phyloP scores from a whole-genome alignment of 2,797 vertebrate species.

The Artibeus lituratus region DNA sequence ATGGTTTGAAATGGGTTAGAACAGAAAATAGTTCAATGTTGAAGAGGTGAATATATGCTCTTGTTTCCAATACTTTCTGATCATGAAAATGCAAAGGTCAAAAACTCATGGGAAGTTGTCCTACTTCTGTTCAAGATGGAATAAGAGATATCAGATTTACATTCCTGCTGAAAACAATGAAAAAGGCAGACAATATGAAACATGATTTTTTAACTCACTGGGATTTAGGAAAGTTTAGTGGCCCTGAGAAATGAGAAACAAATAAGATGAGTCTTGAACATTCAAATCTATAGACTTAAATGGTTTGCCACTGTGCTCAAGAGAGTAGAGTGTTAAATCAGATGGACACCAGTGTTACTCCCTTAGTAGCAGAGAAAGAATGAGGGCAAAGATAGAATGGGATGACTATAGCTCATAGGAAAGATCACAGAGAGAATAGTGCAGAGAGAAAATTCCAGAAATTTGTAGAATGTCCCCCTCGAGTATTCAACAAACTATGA shows the following conservation, averaged over 20 bases:
- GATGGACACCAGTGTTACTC: not conserved
- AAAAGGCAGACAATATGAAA: not conserved
- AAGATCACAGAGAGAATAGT: not conserved
- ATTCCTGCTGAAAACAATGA: not conserved
- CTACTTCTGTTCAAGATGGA: not conserved
- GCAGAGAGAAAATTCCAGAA: not conserved
- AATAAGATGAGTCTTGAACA: not conserved
- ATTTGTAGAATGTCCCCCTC: not conserved
- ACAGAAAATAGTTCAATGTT: not conserved
- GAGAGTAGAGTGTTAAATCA: not conserved
- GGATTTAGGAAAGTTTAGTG: not conserved
- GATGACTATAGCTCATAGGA: not conserved
- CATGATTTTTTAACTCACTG: not conserved
- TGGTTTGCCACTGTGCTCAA: not conserved
- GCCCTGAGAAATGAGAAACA: not conserved
- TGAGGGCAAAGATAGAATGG: not conserved
- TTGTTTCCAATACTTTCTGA: not conserved
- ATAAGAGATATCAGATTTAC: not conserved
- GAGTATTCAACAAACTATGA: not conserved
- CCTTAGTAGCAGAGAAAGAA: not conserved
- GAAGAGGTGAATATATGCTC: not conserved
- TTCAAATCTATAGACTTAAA: not conserved
- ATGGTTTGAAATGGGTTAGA: not conserved
- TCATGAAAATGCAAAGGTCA: not conserved
- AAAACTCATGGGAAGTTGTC: not conserved